These are phyloP conservation scores for Petrocephalus microphthalmus DNA, from an alignment of 2,113 vertebrate species.

Conservation along the genomic window DNA sequence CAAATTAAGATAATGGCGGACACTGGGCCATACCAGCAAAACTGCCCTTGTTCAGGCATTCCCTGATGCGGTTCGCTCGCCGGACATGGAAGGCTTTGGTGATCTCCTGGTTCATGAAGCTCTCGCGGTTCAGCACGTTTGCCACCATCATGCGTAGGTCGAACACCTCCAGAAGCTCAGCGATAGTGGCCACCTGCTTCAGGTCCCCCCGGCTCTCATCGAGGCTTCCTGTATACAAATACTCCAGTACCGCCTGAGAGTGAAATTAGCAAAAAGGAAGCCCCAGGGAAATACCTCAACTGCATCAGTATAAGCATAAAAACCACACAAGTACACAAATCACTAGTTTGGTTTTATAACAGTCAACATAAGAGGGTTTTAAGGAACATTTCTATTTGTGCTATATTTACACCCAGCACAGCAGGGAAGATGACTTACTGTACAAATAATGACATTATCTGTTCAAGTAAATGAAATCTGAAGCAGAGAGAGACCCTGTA, in stretches of 20 bases:
- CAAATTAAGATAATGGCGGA: not conserved
- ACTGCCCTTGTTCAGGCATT: slow-evolving; percentile 76
- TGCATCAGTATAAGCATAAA: not conserved
- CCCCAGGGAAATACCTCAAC: not conserved
- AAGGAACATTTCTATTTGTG: not conserved
- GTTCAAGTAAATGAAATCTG: not conserved
- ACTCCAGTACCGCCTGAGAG: slow-evolving; percentile 70
- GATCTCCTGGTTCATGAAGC: slow-evolving; percentile 93
- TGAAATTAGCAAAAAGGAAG: not conserved
- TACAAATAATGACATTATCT: not conserved
- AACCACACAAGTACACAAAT: not conserved
- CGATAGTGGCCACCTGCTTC: slow-evolving; percentile 79
- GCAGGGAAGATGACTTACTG: not conserved
- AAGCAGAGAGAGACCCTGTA: not conserved
- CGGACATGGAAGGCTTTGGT: slow-evolving; percentile 88
- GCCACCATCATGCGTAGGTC: slow-evolving; percentile 89
- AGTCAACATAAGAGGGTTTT: not conserved
- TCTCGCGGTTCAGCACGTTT: slow-evolving; percentile 80
- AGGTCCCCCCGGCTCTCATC: slow-evolving; percentile 68
- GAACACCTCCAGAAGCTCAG: slow-evolving; percentile 80
- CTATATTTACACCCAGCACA: not conserved
- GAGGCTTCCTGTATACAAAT: slow-evolving; percentile 76
- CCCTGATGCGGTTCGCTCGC: slow-evolving; percentile 84
- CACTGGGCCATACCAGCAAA: slow-evolving; percentile 68
- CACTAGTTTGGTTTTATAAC: not conserved